phyloP scores from a whole-genome alignment of 2,888 invertebrate genomes.

The Ichneumoninae sp. region DNA sequence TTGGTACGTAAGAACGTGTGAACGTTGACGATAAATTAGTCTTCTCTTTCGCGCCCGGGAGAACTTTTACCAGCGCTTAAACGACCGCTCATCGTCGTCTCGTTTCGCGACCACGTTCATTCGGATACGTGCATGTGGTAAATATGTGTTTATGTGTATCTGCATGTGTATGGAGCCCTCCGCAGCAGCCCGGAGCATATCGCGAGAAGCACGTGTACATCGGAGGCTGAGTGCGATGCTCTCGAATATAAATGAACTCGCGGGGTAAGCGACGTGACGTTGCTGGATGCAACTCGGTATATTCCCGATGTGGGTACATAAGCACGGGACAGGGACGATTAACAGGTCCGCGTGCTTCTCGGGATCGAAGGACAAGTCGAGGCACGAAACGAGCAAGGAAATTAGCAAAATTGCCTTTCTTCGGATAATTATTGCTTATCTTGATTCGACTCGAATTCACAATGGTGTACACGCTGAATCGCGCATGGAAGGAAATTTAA shows the following conservation, averaged over 20 bases:
- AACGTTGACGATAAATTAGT: slow-evolving; percentile 60
- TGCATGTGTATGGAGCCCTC: slow-evolving; percentile 7
- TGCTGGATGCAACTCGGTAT: slow-evolving; percentile 45
- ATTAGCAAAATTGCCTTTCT: not conserved
- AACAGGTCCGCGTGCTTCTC: slow-evolving; percentile 15
- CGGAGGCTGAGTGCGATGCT: slow-evolving; percentile 62
- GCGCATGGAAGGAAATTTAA: not conserved
- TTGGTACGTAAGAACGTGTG: slow-evolving; percentile 53
- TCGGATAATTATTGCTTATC: not conserved
- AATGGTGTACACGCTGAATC: not conserved
- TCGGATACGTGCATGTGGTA: not conserved
- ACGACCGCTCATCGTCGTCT: slow-evolving; percentile 51
- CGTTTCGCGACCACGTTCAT: slow-evolving; percentile 46
- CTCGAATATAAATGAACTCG: slow-evolving; percentile 65
- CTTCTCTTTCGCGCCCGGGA: slow-evolving; percentile 46
- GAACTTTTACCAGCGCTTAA: slow-evolving; percentile 53
- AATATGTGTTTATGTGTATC: not conserved
- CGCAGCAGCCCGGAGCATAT: slow-evolving; percentile 36
- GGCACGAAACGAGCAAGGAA: not conserved
- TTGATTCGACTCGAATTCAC: not conserved
- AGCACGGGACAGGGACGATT: slow-evolving; percentile 50
- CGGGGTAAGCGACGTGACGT: slow-evolving; percentile 60
- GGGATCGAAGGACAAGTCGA: slow-evolving; percentile 6
- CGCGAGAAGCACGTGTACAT: slow-evolving; percentile 52
- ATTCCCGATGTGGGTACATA: slow-evolving; percentile 45